Conservation (phyloP, 23 tunicate genomes). For the Trididemnum clinides region DNA sequence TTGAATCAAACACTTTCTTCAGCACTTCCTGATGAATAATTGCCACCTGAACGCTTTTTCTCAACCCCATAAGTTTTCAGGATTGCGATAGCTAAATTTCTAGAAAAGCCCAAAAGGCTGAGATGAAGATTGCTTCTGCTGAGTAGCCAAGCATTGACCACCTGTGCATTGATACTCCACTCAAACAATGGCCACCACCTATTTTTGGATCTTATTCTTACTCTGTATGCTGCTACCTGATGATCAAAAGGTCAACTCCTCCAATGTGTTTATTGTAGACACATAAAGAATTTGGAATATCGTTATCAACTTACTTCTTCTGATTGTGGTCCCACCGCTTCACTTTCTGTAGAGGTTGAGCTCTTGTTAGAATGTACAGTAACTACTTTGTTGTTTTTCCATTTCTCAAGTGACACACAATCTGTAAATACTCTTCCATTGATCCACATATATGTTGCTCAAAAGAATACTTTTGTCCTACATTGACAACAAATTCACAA, state of each 20-base stretch:
- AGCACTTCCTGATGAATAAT: neutral
- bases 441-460: neutral
- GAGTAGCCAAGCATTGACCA: neutral
- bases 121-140: neutral
- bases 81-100: neutral
- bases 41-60: neutral
- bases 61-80: neutral
- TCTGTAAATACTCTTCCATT: neutral
- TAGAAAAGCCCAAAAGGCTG: neutral
- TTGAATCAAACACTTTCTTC: neutral
- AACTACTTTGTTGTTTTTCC: neutral
- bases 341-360: neutral
- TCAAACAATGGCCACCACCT: neutral
- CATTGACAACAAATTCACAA: neutral
- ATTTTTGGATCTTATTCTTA: neutral
- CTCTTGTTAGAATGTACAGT: neutral
- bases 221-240: neutral
- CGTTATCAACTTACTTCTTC: neutral
- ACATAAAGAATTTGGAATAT: neutral
- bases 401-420: neutral
- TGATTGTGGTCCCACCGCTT: neutral
- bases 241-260: neutral
- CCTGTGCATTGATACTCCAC: neutral
- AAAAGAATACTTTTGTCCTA: neutral
- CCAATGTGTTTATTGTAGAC: neutral